phyloP scores from a whole-genome alignment of 1,140 invertebrate genomes.

The Papilio polytes region DNA sequence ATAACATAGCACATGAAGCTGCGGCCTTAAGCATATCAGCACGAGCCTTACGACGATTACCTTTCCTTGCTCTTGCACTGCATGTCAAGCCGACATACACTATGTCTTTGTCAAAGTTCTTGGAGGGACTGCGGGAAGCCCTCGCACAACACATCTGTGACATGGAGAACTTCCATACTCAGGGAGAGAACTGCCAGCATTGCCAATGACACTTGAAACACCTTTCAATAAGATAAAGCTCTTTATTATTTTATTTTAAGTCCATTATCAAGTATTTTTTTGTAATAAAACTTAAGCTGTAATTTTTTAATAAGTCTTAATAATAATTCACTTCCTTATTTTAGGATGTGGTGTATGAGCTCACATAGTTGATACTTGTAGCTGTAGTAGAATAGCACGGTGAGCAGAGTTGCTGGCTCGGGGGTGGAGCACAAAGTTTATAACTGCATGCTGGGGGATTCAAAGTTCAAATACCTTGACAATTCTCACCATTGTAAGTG shows the following conservation, averaged over 20 bases:
- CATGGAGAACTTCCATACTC: not conserved
- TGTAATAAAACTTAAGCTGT: not conserved
- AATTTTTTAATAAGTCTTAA: too few relatives aligned
- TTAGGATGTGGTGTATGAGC: too few relatives aligned
- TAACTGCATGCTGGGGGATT: too few relatives aligned
- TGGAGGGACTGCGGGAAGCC: constrained; percentile 56
- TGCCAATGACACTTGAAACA: not conserved
- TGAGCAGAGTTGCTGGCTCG: too few relatives aligned
- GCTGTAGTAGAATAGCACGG: too few relatives aligned
- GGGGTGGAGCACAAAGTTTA: too few relatives aligned
- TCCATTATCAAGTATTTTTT: not conserved
- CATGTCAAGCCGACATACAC: constrained; percentile 39
- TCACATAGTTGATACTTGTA: too few relatives aligned
- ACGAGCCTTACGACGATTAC: constrained; percentile 93
- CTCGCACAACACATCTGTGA: constrained; percentile 47
- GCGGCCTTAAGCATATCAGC: constrained; percentile 92
- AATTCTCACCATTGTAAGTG: too few relatives aligned
- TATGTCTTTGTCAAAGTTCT: constrained; percentile 48
- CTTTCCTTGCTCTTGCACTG: constrained; percentile 91
- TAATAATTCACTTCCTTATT: too few relatives aligned
- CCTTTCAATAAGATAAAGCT: not conserved
- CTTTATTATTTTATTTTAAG: constrained; percentile 2
- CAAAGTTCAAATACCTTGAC: too few relatives aligned
- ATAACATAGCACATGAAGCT: constrained; percentile 82
- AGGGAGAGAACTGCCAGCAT: not conserved